Evolutionary conservation across 1,140 invertebrate species (phyloP), one percentile per base, ranked within the genome.

Genomic region (Drosophila lini): DNA sequence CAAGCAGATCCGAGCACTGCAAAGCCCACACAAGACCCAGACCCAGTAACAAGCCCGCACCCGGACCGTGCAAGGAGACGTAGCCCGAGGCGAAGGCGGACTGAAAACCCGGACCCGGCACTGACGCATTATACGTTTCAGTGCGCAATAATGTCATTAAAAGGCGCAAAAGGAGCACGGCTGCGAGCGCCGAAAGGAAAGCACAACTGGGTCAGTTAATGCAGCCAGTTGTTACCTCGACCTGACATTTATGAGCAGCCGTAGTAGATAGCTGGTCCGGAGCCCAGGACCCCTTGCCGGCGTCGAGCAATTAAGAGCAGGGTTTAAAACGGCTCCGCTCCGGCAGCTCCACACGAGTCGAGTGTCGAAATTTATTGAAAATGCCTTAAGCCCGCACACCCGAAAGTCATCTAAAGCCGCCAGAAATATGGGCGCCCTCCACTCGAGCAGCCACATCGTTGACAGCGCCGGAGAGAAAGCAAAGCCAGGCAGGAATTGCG

Each of bases 71-170:
- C 31, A 53, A 36, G 50, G 50, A 52, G 50, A 53, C 50, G 6
- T 10, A 10, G 52, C 52, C 34, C 3, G 52, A 38, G 52, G 52
- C 52, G 19, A 22, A 25, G 52, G 52, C 77, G 74, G 45, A 63
- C 50, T 28, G 25, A 57, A 41, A 74, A 41, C 53, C 61, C 45
- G 42, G 41, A 36, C 41, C 61, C 73, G 48, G 67, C 62, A 62
- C 80, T 80, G 84, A 74, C 80, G 84, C 84, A 84, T 88, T 88
- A 88, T 67, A 50, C 80, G 80, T 63, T 84, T 75, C 84, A 84
- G 61, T 89, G 85, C 84, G 74, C 84, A 88, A 88, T 88, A 88
- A 88, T 88, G 76, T 88, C 84, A 88, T 88, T 88, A 88, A 89
- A 78, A 61, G 61, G 58, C 69, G 67, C 59, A 61, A 45, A 31